A percentile compares a stretch with the other conserved stretches of the same genome.
Evolutionary conservation across 2,797 vertebrate genomes (phyloP).

Genomic region (Oreochromis mossambicus): DNA sequence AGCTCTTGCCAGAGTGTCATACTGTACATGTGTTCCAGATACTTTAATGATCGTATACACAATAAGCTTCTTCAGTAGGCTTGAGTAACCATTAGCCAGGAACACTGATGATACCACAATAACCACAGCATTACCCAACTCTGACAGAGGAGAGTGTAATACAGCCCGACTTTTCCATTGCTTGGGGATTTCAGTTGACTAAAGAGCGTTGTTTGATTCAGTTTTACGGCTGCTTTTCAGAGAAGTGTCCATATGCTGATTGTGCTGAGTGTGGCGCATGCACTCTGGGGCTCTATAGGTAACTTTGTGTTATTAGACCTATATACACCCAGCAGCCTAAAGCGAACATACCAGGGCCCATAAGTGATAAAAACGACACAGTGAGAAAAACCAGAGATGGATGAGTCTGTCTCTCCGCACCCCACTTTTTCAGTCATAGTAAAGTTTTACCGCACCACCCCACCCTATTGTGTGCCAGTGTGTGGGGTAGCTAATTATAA

Average conservation of each 20-base stretch:
- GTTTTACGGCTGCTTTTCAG: constrained; percentile 42
- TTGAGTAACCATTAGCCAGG: constrained; percentile 45
- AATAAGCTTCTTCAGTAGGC: constrained; percentile 39
- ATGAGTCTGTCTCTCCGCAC: constrained; percentile 52
- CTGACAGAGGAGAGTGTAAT: constrained; percentile 49
- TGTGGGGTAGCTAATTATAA: constrained; percentile 70
- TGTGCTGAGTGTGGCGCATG: background rate
- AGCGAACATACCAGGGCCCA: constrained; percentile 43
- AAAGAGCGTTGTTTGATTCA: constrained; percentile 41
- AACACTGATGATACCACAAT: constrained; percentile 53
- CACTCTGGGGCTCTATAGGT: constrained; percentile 26
- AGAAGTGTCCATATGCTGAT: constrained; percentile 16
- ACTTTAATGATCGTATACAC: constrained; percentile 41
- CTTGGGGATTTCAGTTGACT: constrained; percentile 51
- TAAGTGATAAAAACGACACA: constrained; percentile 76
- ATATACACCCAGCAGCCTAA: constrained; percentile 39
- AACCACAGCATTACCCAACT: constrained; percentile 53
- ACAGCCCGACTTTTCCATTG: constrained; percentile 42
- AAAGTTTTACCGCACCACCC: constrained; percentile 65
- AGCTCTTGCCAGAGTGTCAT: background rate
- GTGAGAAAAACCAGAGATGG: constrained; percentile 76
- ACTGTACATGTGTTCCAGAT: constrained; percentile 17
- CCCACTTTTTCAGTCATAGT: constrained; percentile 56
- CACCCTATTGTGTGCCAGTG: constrained; percentile 60
- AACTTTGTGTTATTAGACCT: constrained; percentile 40